Evolutionary conservation across 1,140 invertebrate genomes (phyloP).

Genomic region (Drosophila mayri): DNA sequence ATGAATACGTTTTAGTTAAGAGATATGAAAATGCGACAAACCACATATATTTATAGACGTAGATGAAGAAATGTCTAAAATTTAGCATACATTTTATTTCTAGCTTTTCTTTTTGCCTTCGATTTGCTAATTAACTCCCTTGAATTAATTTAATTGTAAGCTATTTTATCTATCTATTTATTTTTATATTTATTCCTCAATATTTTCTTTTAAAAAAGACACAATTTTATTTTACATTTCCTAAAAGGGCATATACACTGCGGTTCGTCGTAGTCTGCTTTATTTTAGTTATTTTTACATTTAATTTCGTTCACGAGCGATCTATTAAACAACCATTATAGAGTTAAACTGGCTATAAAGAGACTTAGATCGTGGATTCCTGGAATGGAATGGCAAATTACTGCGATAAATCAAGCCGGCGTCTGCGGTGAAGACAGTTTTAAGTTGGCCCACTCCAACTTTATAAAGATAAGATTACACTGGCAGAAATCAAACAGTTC

Average conservation of each 20-base stretch:
- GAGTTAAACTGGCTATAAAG: not conserved
- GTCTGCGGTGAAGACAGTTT: constrained; percentile 12
- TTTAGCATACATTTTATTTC: too few relatives aligned
- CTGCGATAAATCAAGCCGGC: constrained; percentile 11
- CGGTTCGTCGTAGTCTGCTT: rapidly evolving
- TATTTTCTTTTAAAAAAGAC: too few relatives aligned
- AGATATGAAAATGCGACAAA: not conserved
- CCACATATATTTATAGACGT: too few relatives aligned
- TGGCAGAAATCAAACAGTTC: constrained; percentile 29
- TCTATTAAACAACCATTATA: constrained; percentile 5
- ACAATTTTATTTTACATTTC: not conserved
- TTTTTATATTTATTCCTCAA: too few relatives aligned
- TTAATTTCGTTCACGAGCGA: not conserved
- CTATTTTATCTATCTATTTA: too few relatives aligned
- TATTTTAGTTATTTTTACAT: not conserved
- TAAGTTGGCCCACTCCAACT: constrained; percentile 23
- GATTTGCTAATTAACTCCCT: too few relatives aligned
- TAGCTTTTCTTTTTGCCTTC: too few relatives aligned
- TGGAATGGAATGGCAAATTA: not conserved
- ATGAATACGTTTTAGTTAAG: too few relatives aligned
- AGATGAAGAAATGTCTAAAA: too few relatives aligned
- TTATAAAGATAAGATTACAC: constrained; percentile 37
- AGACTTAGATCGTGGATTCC: constrained; percentile 1
- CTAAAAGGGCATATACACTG: not conserved
- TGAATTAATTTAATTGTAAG: not conserved